Evolutionary conservation across 2,113 vertebrate species (phyloP).

Genomic region (Clarias gariepinus): DNA sequence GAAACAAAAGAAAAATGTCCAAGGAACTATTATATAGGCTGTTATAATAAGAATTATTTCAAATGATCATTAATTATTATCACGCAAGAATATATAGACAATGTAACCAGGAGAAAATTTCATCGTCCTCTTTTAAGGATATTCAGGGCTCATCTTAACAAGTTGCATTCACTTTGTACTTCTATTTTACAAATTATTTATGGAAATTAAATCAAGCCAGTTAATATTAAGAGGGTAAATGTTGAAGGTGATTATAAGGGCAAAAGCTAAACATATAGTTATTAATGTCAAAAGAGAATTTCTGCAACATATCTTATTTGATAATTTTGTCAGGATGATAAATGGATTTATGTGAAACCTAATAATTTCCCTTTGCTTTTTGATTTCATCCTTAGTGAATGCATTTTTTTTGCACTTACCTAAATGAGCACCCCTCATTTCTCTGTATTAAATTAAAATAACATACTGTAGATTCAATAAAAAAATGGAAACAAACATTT

Average conservation of each 20-base stretch:
- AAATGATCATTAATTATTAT: no score
- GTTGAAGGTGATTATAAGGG: neutral
- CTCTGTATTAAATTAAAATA: no score
- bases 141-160: neutral
- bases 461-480: no score
- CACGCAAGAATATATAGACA: no score
- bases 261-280: neutral
- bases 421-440: no score
- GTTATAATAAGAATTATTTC: no score
- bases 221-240: neutral
- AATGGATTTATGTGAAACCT: neutral
- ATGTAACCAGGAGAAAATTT: no score
- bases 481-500: no score
- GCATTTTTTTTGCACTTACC: neutral
- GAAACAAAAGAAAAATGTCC: no score
- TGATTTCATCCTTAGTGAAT: neutral
- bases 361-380: neutral
- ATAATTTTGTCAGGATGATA: neutral
- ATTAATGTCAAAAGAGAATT: neutral
- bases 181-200: neutral
- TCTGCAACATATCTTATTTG: neutral
- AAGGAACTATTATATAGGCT: no score
- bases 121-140: no score
- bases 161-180: neutral
- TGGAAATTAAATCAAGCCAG: neutral